A percentile compares a stretch with the other conserved stretches of the same genome.
Evolutionary conservation across 2,797 vertebrate genomes (phyloP).

Genomic region (Hydrocynus forskahlii): DNA sequence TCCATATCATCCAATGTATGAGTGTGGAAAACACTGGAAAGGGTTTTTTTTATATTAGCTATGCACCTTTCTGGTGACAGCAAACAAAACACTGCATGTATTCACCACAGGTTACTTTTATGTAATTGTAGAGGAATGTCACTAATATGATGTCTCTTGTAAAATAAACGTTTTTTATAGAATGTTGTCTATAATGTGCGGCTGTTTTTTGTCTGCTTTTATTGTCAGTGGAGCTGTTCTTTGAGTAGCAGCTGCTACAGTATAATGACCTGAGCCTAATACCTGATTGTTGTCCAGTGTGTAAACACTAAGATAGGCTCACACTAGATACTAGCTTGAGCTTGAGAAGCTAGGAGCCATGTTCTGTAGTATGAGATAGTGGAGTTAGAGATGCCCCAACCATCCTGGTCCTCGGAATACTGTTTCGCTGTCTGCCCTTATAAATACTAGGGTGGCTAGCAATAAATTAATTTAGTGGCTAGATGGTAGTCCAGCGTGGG

Average conservation of each 20-base stretch:
- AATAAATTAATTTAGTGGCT: background rate
- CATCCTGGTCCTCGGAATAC: no score
- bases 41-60: constrained; percentile 58
- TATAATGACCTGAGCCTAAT: no score
- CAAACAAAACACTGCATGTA: constrained; percentile 25
- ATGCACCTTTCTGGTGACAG: constrained; percentile 67
- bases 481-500: background rate
- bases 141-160: constrained; percentile 72
- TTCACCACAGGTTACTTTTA: constrained; percentile 55
- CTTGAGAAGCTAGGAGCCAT: no score
- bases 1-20: constrained; percentile 2
- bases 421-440: no score
- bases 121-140: constrained; percentile 69
- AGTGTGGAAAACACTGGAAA: constrained; percentile 63
- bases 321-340: no score
- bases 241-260: no score
- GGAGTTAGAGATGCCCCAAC: no score
- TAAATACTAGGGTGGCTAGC: no score
- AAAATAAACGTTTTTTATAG: constrained; percentile 72
- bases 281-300: no score
- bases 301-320: no score
- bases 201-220: constrained; percentile 5
- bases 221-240: background rate
- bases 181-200: constrained; percentile 35
- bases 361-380: no score